Evolutionary conservation across 2,888 invertebrate genomes (phyloP), one percentile per base, ranked within the genome.

Genomic region (Hirtodrosophila confusa): DNA sequence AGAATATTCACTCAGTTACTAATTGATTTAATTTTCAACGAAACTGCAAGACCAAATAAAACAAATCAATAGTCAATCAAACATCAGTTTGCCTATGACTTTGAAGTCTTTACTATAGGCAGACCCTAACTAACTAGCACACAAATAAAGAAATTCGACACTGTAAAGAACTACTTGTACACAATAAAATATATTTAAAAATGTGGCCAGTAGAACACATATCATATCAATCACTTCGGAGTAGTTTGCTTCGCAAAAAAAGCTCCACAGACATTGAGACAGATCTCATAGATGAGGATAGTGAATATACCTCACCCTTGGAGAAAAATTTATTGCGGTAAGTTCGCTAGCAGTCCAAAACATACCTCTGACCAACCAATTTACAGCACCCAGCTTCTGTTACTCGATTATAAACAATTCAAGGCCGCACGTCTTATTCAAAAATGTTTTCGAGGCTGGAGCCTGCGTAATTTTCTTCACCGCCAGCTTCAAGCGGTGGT

Each of bases 381-480:
- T 0, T 2, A 35, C 29, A 89, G 89, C 53, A 72, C 66, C 0
- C 67, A 75, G 0, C 6, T 68, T 7, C 17, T 77, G 4, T 8
- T 90, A 0, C 65, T 78, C 29, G 90, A 90, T 8, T 82, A 85
- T 49, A 68, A 70, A 3, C 74, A 86, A 36, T 90, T 89, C 36
- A 77, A 85, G 45, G 84, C 90, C 0, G 90, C 90, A 2, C 82
- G 89, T 5, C 44, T 11, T 0, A 90, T 91, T 43, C 91, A 91
- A 55, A 56, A 72, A 0, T 4, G 40, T 7, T 63, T 71, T 24
- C 88, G 90, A 0, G 88, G 89, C 7, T 90, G 86, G 83, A 6
- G 1, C 0, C 47, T 29, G 0, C 36, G 43, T 0, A 27, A 33
- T 1, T 29, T 0, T 6, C 40, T 23, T 37, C 17, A 7, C 1